Percentiles rank a stretch among this genome's conserved stretches.
These are phyloP conservation scores for Columbina picui DNA, from an alignment of 2,113 vertebrate species.

Conservation along the genomic window DNA sequence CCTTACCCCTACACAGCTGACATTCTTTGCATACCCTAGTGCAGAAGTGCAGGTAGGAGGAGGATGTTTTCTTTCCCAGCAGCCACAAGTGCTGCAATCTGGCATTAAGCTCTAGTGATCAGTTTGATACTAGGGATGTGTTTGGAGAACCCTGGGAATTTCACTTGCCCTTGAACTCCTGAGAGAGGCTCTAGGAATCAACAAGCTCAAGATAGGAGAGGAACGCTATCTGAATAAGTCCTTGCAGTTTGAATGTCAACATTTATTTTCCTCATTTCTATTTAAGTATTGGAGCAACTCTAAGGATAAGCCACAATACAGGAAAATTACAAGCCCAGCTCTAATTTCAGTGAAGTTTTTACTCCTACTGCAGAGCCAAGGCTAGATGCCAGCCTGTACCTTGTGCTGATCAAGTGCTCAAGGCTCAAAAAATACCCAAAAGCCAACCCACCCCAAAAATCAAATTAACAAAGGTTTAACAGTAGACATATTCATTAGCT, in stretches of 20 bases:
- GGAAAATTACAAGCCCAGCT: not conserved
- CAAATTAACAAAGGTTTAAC: not conserved
- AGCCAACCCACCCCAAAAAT: not conserved
- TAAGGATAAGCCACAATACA: not conserved
- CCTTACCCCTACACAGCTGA: not conserved
- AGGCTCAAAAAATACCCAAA: not conserved
- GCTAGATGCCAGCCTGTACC: not conserved
- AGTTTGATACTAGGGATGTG: not conserved
- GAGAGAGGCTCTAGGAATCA: not conserved
- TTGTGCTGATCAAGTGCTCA: not conserved
- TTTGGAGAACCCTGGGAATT: not conserved
- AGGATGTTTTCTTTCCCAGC: not conserved
- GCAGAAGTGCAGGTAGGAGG: not conserved
- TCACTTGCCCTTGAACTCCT: not conserved
- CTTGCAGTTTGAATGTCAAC: not conserved
- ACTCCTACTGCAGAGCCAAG: not conserved
- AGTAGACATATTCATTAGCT: not conserved
- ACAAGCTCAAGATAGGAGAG: not conserved
- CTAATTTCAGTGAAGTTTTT: not conserved
- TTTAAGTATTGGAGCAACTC: not conserved
- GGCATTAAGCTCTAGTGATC: not conserved
- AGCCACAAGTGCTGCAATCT: not conserved
- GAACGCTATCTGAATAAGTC: not conserved
- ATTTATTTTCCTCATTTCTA: conserved; percentile 4
- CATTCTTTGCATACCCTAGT: not conserved